These are phyloP conservation scores for Microtus pennsylvanicus DNA, from an alignment of 2,113 vertebrate species.

Conservation along the genomic window DNA sequence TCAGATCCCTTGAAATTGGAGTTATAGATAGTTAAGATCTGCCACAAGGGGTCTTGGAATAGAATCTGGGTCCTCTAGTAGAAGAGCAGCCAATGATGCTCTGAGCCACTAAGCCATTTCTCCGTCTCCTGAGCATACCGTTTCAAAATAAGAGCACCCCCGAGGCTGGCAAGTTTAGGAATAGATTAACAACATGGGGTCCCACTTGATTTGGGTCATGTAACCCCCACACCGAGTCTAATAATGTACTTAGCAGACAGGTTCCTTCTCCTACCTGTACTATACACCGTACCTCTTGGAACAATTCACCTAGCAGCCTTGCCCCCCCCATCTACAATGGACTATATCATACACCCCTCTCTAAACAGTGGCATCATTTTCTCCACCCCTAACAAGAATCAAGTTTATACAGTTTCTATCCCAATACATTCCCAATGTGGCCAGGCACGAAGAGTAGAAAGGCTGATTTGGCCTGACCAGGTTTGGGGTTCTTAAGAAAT, in stretches of 20 bases:
- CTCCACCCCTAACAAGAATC: not conserved
- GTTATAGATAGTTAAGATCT: not conserved
- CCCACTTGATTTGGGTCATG: not conserved
- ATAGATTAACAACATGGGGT: too few relatives aligned
- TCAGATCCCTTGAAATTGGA: not conserved
- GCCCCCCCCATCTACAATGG: not conserved
- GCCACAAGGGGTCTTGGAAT: not conserved
- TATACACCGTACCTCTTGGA: not conserved
- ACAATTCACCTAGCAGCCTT: not conserved
- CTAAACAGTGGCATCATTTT: not conserved
- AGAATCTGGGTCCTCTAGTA: not conserved
- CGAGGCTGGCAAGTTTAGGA: not conserved
- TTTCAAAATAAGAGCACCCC: not conserved
- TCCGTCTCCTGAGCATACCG: not conserved
- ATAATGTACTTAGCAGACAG: not conserved
- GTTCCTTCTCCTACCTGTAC: not conserved
- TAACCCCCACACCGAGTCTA: not conserved
- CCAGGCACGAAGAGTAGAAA: not conserved
- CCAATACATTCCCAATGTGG: not conserved
- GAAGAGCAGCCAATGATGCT: not conserved
- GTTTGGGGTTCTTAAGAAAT: not conserved
- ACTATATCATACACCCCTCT: too few relatives aligned
- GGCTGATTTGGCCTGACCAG: not conserved
- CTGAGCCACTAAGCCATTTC: not conserved
- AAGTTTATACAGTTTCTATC: not conserved